Conservation (phyloP, 1,140 invertebrate species). For the Rhyzopertha dominica region DNA sequence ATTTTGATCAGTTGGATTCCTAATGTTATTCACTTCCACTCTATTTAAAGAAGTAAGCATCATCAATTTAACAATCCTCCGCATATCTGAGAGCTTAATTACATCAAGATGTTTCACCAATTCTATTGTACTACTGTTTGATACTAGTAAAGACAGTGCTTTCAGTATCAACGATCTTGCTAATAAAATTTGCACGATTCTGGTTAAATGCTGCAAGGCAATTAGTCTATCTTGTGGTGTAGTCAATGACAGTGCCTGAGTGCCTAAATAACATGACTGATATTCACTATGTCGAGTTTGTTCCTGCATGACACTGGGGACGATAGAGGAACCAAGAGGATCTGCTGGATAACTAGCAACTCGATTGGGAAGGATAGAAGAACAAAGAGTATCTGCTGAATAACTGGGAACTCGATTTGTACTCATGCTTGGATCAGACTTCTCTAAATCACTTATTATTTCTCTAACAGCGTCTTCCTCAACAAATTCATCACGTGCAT, state of each 20-base stretch:
- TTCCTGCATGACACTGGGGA: slow-evolving; percentile 39
- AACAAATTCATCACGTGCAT: no score
- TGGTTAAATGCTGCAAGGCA: slow-evolving; percentile 50
- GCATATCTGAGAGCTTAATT: slow-evolving; percentile 57
- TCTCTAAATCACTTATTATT: no score
- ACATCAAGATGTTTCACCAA: slow-evolving; percentile 52
- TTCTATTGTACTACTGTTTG: slow-evolving; percentile 47
- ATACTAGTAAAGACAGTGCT: slow-evolving; percentile 52
- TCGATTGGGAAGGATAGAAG: slow-evolving; percentile 43
- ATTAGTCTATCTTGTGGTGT: slow-evolving; percentile 48
- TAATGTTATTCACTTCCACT: slow-evolving; percentile 41
- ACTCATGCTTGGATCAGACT: no score
- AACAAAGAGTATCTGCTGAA: slow-evolving; percentile 56
- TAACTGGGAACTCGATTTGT: no score
- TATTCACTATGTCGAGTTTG: slow-evolving; percentile 23
- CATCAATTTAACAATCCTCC: slow-evolving; percentile 59
- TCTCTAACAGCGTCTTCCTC: no score
- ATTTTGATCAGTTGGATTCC: slow-evolving; percentile 6
- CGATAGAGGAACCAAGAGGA: slow-evolving; percentile 51
- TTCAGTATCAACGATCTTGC: slow-evolving; percentile 54
- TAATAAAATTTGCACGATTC: slow-evolving; percentile 52
- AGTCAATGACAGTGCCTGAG: slow-evolving; percentile 49
- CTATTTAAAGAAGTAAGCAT: slow-evolving; percentile 55
- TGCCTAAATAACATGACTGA: slow-evolving; percentile 42
- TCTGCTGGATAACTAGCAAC: no score